Percentiles rank a stretch among this genome's conserved stretches.
Conservation (phyloP, 2,888 invertebrate genomes). For the Lithophane ornitopus region DNA sequence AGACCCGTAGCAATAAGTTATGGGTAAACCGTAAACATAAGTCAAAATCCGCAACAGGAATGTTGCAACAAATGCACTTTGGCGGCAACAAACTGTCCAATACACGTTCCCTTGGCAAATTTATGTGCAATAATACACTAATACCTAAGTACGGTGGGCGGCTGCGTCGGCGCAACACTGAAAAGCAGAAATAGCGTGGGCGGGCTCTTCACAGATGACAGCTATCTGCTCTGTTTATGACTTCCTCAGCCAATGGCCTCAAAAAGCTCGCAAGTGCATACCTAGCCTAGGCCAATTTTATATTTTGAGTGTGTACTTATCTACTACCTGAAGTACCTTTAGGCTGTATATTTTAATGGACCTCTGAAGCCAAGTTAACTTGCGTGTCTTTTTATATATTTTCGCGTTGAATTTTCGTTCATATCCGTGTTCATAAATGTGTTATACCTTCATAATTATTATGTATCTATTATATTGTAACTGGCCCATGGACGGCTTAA, state of each 20-base stretch:
- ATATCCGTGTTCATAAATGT: neutral
- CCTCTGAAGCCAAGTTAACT: neutral
- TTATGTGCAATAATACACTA: conserved; percentile 73
- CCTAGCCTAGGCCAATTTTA: conserved; percentile 48
- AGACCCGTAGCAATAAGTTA: conserved; percentile 2
- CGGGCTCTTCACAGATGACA: conserved; percentile 88
- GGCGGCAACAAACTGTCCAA: conserved; percentile 78
- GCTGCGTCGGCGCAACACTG: conserved; percentile 79
- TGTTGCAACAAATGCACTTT: conserved; percentile 68
- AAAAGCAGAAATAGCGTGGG: conserved; percentile 89
- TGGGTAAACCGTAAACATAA: conserved; percentile 19
- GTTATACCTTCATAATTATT: neutral
- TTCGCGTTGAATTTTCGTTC: neutral
- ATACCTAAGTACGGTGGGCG: conserved; percentile 75
- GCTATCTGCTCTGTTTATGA: conserved; percentile 88
- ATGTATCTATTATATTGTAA: neutral
- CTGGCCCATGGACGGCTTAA: too few species aligned
- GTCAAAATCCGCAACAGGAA: conserved; percentile 42
- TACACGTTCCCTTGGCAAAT: conserved; percentile 77
- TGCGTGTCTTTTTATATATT: neutral
- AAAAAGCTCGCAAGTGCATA: conserved; percentile 61
- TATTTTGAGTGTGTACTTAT: conserved; percentile 2
- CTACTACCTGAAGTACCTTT: neutral
- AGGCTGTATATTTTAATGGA: neutral
- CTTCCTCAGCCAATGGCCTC: conserved; percentile 90